phyloP scores from a whole-genome alignment of 2,113 vertebrate species.

The Morone saxatilis region DNA sequence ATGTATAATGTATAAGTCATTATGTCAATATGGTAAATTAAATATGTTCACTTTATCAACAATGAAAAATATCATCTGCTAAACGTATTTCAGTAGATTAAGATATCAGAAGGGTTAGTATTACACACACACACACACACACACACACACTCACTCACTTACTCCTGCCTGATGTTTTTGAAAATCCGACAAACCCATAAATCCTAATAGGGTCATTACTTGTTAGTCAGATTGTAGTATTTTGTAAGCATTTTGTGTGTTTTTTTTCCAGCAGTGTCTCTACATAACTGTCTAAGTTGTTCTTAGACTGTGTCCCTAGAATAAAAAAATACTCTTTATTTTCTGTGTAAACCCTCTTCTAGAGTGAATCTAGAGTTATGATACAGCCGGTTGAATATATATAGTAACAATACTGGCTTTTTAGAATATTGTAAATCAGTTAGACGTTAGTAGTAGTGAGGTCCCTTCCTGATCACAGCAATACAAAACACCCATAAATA shows the following conservation, averaged over 20 bases:
- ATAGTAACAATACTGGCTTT: background rate
- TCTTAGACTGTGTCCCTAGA: background rate
- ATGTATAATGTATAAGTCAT: background rate
- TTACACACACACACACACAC: background rate
- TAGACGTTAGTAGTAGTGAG: background rate
- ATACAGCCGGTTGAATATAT: background rate
- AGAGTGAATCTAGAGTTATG: background rate
- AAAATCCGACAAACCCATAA: background rate
- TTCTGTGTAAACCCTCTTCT: background rate
- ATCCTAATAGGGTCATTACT: background rate
- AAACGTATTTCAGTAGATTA: background rate
- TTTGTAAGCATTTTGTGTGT: background rate
- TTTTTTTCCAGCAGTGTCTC: background rate
- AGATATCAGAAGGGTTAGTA: background rate
- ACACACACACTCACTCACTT: background rate
- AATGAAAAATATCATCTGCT: background rate
- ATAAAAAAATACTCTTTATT: background rate
- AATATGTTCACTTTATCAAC: background rate
- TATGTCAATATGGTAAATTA: background rate
- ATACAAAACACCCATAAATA: background rate
- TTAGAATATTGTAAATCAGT: background rate
- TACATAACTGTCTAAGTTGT: background rate
- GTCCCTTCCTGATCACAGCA: background rate
- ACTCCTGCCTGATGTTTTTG: constrained; percentile 18
- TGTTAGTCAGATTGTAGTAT: background rate